Conservation (phyloP, 2,113 vertebrate species). For the Coturnix japonica region DNA sequence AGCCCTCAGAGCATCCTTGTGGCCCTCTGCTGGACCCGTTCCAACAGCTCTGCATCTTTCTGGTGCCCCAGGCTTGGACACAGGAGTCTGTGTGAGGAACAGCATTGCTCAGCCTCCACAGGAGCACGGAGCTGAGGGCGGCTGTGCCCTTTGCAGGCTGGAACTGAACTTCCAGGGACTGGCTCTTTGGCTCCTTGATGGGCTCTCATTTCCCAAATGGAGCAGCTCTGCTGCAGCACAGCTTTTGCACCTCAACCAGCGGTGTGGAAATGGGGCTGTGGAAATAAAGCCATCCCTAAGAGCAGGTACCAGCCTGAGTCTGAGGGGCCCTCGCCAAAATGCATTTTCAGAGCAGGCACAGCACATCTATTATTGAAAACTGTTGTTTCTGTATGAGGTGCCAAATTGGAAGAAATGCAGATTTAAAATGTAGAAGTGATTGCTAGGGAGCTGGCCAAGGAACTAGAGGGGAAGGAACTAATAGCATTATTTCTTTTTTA, state of each 20-base stretch:
- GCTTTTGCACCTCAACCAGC: background rate
- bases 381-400: constrained; percentile 52
- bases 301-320: background rate
- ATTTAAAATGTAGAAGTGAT: constrained; percentile 46
- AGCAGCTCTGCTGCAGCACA: background rate
- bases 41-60: too few relatives aligned
- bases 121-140: background rate
- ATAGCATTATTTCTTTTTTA: background rate
- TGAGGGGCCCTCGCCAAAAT: constrained; percentile 1
- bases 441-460: constrained; percentile 5
- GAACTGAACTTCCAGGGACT: background rate
- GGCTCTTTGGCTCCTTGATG: background rate
- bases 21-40: too few relatives aligned
- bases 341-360: constrained; percentile 34
- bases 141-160: background rate
- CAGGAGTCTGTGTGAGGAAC: background rate
- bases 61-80: too few relatives aligned
- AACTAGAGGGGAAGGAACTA: background rate
- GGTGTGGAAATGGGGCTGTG: background rate
- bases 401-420: constrained; percentile 65
- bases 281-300: background rate
- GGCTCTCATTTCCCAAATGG: background rate
- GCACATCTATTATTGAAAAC: constrained; percentile 66
- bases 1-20: too few relatives aligned
- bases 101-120: background rate